These are phyloP conservation scores for Sebastes taczanowskii DNA, from an alignment of 2,797 vertebrate genomes.

Conservation along the genomic window DNA sequence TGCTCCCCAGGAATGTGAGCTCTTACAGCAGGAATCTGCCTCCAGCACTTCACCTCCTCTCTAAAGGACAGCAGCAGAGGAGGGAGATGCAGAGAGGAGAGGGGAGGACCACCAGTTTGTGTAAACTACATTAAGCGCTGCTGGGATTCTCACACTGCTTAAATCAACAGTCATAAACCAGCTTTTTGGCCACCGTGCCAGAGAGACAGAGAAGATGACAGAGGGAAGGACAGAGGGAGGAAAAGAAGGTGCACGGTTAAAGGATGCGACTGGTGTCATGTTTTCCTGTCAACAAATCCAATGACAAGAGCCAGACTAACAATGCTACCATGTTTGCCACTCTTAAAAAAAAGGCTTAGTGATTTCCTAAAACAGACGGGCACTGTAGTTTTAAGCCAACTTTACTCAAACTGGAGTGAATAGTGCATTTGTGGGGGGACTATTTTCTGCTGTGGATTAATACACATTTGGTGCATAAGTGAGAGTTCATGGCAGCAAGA, in stretches of 20 bases:
- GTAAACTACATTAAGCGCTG: slow-evolving; percentile 34
- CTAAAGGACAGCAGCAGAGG: slow-evolving; percentile 37
- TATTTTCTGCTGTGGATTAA: not conserved
- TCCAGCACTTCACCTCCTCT: slow-evolving; percentile 57
- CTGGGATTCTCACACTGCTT: slow-evolving; percentile 29
- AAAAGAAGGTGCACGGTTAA: not conserved
- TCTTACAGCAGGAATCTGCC: slow-evolving; percentile 63
- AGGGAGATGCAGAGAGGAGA: not conserved
- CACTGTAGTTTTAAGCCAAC: not conserved
- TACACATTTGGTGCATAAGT: not conserved
- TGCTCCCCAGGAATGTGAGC: slow-evolving; percentile 71
- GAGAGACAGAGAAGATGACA: not conserved
- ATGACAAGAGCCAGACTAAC: not conserved
- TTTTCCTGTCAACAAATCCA: slow-evolving; percentile 1
- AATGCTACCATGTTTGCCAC: not conserved
- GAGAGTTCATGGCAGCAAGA: not conserved
- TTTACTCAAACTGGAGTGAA: not conserved
- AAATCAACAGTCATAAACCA: slow-evolving; percentile 30
- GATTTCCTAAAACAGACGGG: not conserved
- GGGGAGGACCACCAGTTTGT: slow-evolving; percentile 32
- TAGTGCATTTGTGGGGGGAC: not conserved
- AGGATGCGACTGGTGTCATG: not conserved
- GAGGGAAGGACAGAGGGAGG: slow-evolving; percentile 7
- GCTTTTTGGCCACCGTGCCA: slow-evolving; percentile 3
- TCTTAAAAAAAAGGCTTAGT: not conserved